Percentiles rank a stretch among this genome's conserved stretches.
These are phyloP conservation scores for Phrixothrix hirtus DNA, from an alignment of 2,888 invertebrate species.

Conservation along the genomic window DNA sequence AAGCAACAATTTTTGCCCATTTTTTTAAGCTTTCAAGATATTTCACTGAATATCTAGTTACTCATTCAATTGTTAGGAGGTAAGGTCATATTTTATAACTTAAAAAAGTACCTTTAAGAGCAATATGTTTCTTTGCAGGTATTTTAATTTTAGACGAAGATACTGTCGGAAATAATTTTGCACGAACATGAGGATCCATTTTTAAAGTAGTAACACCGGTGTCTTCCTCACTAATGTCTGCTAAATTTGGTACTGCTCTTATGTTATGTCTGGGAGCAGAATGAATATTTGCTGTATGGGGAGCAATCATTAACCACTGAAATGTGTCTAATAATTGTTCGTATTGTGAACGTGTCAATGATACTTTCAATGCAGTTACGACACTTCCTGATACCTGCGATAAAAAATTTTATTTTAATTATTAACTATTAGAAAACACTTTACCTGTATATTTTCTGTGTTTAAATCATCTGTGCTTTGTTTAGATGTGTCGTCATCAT, in stretches of 20 bases:
- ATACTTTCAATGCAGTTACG: conserved; percentile 82
- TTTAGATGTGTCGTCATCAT: conserved; percentile 36
- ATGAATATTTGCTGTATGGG: conserved; percentile 48
- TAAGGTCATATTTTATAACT: too few species aligned
- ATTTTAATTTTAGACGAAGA: conserved; percentile 24
- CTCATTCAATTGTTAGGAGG: too few species aligned
- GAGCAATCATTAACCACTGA: conserved; percentile 53
- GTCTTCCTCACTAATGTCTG: conserved; percentile 56
- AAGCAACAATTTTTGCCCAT: too few species aligned
- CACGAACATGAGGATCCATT: conserved; percentile 67
- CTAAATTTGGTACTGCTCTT: conserved; percentile 41
- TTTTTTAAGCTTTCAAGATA: too few species aligned
- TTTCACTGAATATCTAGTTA: too few species aligned
- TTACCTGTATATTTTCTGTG: conserved; percentile 39
- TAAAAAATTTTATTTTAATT: too few species aligned
- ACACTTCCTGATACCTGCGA: conserved; percentile 75
- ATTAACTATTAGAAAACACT: too few species aligned
- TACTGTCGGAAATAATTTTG: conserved; percentile 57
- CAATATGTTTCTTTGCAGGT: conserved; percentile 21
- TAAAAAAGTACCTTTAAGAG: conserved; percentile 34
- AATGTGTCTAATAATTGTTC: conserved; percentile 83
- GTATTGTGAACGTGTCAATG: conserved; percentile 84
- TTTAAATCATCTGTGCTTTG: conserved; percentile 15
- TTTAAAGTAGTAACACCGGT: conserved; percentile 59
- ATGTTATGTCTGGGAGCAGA: conserved; percentile 40